phyloP scores from a whole-genome alignment of 2,113 vertebrate genomes.

The Agapornis roseicollis region DNA sequence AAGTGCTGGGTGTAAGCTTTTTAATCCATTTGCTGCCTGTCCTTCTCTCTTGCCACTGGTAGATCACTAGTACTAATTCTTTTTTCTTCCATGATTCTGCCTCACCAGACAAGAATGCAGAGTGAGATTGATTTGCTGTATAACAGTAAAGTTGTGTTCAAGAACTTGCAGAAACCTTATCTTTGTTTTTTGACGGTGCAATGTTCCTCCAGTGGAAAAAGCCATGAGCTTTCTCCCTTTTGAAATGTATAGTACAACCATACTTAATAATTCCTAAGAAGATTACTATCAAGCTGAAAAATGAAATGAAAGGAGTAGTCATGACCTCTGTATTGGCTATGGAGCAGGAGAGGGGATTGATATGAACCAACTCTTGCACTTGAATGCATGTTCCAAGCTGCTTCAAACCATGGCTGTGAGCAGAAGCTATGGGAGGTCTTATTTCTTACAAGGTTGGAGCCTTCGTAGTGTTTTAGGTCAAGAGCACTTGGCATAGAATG shows the following conservation, averaged over 20 bases:
- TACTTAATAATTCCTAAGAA: not conserved
- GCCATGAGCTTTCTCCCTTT: not conserved
- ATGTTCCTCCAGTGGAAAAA: not conserved
- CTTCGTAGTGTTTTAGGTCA: not conserved
- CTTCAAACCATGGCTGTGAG: not conserved
- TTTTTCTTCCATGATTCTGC: not conserved
- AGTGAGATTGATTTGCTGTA: not conserved
- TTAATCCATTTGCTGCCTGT: not conserved
- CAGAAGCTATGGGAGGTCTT: not conserved
- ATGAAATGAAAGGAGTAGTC: not conserved
- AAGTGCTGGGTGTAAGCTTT: not conserved
- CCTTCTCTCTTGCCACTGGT: not conserved
- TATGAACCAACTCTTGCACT: not conserved
- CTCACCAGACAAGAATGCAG: not conserved
- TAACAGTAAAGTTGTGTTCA: not conserved
- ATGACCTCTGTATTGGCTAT: not conserved
- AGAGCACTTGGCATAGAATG: accelerated
- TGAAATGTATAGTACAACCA: not conserved
- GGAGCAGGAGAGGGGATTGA: not conserved
- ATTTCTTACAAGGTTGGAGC: not conserved
- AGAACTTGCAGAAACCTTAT: not conserved
- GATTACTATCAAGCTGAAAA: not conserved
- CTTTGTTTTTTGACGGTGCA: not conserved
- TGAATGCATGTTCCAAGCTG: not conserved
- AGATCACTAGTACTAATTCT: not conserved